Base-by-base conservation (phyloP, 2,113 vertebrate genomes). In the Dipodomys ordii region DNA sequence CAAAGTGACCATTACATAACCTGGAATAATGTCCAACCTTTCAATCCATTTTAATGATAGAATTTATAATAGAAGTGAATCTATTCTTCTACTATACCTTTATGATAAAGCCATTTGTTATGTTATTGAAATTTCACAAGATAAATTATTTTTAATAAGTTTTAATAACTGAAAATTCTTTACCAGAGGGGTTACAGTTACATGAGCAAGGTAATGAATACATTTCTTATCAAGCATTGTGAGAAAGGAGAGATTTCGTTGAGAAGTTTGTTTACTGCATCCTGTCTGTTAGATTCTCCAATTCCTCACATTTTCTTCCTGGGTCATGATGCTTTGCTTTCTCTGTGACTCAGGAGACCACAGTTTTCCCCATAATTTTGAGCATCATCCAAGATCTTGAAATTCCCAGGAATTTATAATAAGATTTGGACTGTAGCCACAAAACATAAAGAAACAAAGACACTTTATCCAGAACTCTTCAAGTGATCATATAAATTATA, bases 21-120 rank as follows among this genome's bases (percentile, higher is more conserved):
- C 35, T 84, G 4, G 7, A 19, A 60, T 68, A 85, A n/a, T 2
- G 77, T 6, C n/a, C 65, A 57, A 16, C 15, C 3, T 11, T 60
- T 85, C 9, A 1, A 88, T 91, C 16, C 5, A 60, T 86, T 83
- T 95, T 82, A 88, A 57, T 92, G 65, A n/a, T 32, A 3, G 25
- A 64, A 79, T 12, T 18, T 60, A 46, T 4, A 78, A 68, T 81
- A 78, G 2, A 60, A 27, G 35, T 23, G 5, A 53, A 6, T 7
- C 4, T 79, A 4, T 84, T 1, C 67, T 15, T 69, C 7, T 57
- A 46, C 1, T 74, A 60, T 4, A 69, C 1, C 0, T 76, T 35
- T 68, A 0, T 88, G 27, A 6, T 44, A 78, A 32, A 1, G 15
- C 25, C 84, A 69, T 69, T 90, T 65, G 77, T 0, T 19, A 5